Percentiles rank a stretch among this genome's conserved stretches.
These are phyloP conservation scores for Chymomyza costata DNA, from an alignment of 1,140 invertebrate genomes.

Conservation along the genomic window DNA sequence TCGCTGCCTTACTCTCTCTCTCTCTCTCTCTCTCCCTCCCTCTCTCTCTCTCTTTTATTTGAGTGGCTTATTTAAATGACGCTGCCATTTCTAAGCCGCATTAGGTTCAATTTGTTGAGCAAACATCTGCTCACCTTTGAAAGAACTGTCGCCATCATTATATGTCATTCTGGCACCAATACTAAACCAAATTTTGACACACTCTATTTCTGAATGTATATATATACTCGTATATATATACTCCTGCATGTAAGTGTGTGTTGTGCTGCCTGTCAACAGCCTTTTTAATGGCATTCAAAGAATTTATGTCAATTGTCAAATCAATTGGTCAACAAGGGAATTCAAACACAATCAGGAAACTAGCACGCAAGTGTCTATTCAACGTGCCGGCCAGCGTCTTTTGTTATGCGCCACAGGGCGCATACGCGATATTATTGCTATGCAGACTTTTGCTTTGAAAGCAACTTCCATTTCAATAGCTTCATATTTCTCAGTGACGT, in stretches of 20 bases:
- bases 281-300: conserved; percentile 28
- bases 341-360: conserved; percentile 1
- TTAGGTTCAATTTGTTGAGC: conserved; percentile 66
- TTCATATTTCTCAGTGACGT: too few species aligned
- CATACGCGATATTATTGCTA: background rate
- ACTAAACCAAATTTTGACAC: conserved; percentile 1
- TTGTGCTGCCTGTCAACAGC: conserved; percentile 30
- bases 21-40: too few species aligned
- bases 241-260: background rate
- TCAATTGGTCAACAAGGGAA: conserved; percentile 34
- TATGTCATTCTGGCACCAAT: too few species aligned
- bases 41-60: too few species aligned
- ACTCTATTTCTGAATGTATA: background rate
- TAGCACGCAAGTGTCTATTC: conserved; percentile 16
- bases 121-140: conserved; percentile 57
- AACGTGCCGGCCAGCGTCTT: conserved; percentile 18
- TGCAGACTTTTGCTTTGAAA: background rate
- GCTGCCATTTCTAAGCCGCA: conserved; percentile 27
- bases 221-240: too few species aligned
- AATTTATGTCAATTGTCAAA: conserved; percentile 40
- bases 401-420: background rate
- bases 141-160: too few species aligned
- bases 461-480: conserved; percentile 8
- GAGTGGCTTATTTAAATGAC: background rate
- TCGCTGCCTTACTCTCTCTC: too few species aligned